Base-by-base conservation (phyloP, 1,140 invertebrate species). In the Pseudomyrmex sp. region DNA sequence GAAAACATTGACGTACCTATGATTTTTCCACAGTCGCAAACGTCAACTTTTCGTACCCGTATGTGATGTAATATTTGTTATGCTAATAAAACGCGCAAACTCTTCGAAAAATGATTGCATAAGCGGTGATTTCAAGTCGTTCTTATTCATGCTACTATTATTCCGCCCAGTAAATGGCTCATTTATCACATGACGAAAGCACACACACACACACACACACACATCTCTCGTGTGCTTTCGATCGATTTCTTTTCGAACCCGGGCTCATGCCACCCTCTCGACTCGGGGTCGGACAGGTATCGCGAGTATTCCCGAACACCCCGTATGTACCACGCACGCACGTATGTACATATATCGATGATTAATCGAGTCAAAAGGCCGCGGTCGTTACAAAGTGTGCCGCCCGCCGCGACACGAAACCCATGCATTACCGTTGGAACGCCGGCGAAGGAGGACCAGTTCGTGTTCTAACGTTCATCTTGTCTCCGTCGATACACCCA, bases 381-480 rank as follows among this genome's bases (percentile, higher is more conserved):
- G 91, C 91, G 89, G 93, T 93, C 93, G 93, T 93, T 94, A 94
- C 93, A 94, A 94, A 94, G 93, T 94, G 91, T 92, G 93, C 93
- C 93, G 93, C 93, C 93, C 93, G 93, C 93, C 92, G 93, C 92
- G 93, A 94, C 92, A 92, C 91, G 90, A 91, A 92, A 92, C 90
- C 93, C 93, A 93, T 94, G 89, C 92, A 92, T 94, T 93, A 93
- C 91, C 90, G 85, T 74, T 46, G 69, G 82, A 88, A 87, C 85
- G 82, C 83, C 86, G 85, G 68, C 85, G 86, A 88, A 88, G 91
- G 89, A 91, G 91, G 89, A 87, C 91, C 89, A 89, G 89, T 84
- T 83, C 92, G 89, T 93, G 92, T 93, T 93, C 92, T 92, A 92
- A 89, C 90, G 92, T 92, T 90, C 83, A 89, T 88, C 91, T 91